Base-by-base conservation (phyloP, 1,140 invertebrate species). In the Patella vulgata region DNA sequence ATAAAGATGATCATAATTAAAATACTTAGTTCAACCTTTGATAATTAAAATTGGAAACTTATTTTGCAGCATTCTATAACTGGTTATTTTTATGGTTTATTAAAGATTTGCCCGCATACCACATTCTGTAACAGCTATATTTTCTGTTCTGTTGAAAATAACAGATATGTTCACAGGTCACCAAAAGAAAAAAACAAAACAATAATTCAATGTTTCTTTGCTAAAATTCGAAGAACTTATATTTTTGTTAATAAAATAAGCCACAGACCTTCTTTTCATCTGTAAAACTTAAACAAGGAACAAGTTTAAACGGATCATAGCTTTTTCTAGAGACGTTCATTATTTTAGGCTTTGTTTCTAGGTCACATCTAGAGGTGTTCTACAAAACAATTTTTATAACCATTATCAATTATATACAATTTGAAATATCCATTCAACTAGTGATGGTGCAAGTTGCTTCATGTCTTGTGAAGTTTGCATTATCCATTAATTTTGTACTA, bases 281-380 rank as follows among this genome's bases (percentile, higher is more conserved):
- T 42, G 61, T 44, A 47, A 81, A 81, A 6, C 58, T 19, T n/a
- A 62, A 55, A 70, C 79, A 83, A 42, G 80, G 79, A 42, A 83
- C 67, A n/a, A 83, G 65, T 56, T 78, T 76, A 59, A 83, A 83
- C 9, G 81, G 81, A 60, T 83, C 75, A 50, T 79, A 76, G 11
- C 39, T 87, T 79, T 19, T 88, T 61, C 86, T 85, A 19, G 86
- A 77, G 6, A 25, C n/a, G 23, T 50, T 51, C 11, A 5, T 47
- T 70, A 68, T 30, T 77, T 70, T 59, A 27, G 55, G 8, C 58
- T 66, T 67, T 2, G 44, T n/a, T 21, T 63, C 51, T n/a, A n/a
- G n/a, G n/a, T n/a, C n/a, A n/a, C n/a, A n/a, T n/a, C n/a, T n/a
- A n/a, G n/a, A n/a, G n/a, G n/a, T n/a, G n/a, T n/a, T n/a, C n/a